Evolutionary conservation across 1,140 invertebrate species (phyloP).

Genomic region (Plectrocnemia conspersa): DNA sequence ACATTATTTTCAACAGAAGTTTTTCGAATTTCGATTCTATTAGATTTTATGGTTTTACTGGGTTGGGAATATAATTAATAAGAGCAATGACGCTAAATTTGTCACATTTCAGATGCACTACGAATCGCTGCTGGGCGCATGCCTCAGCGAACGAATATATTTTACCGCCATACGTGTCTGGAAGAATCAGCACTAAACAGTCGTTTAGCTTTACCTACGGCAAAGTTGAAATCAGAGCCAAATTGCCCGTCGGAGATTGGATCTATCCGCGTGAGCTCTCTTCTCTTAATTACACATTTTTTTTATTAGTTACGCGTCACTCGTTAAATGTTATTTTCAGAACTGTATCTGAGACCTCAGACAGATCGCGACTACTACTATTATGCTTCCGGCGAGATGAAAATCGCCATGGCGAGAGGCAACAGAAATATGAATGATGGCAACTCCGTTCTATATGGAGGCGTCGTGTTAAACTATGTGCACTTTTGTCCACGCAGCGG

Average conservation of each 20-base stretch:
- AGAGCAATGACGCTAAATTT: too few relatives aligned
- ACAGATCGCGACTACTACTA: conserved; percentile 50
- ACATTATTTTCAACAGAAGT: too few relatives aligned
- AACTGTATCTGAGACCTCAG: conserved; percentile 56
- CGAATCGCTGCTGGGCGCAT: too few relatives aligned
- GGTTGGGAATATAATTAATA: too few relatives aligned
- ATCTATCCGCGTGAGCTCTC: conserved; percentile 62
- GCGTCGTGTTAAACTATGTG: conserved; percentile 10
- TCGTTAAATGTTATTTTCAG: conserved; percentile 39
- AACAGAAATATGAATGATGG: conserved; percentile 33
- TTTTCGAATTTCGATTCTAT: too few relatives aligned
- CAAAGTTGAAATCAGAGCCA: conserved; percentile 67
- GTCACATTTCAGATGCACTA: too few relatives aligned
- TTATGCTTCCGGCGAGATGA: conserved; percentile 52
- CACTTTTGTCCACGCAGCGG: conserved; percentile 15
- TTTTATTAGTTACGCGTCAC: neutral
- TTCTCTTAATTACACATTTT: neutral
- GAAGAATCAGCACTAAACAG: conserved; percentile 60
- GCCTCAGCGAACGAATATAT: conserved; percentile 54
- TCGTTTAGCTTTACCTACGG: conserved; percentile 68
- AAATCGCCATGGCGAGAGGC: conserved; percentile 49
- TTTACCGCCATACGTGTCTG: conserved; percentile 65
- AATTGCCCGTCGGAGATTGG: conserved; percentile 73
- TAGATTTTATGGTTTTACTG: too few relatives aligned
- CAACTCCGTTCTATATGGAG: conserved; percentile 10